Evolutionary conservation across 2,797 vertebrate species (phyloP).

Genomic region (Bucorvus abyssinicus): DNA sequence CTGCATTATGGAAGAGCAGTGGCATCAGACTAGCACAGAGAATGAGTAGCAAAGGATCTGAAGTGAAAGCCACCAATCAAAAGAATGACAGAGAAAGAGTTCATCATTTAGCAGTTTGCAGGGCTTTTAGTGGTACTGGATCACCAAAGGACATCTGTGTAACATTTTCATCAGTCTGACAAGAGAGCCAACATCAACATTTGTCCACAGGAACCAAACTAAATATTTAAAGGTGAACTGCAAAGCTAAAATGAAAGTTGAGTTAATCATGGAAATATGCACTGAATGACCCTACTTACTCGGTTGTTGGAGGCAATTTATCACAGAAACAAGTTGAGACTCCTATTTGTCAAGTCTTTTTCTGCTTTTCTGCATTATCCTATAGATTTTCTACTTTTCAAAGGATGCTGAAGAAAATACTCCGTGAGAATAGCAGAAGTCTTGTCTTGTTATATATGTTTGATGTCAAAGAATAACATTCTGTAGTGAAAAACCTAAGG

Average conservation of each 20-base stretch:
- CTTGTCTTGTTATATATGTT: background rate
- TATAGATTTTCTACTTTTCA: background rate
- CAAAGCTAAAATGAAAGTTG: constrained; percentile 64
- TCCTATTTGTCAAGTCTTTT: constrained; percentile 30
- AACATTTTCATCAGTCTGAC: constrained; percentile 68
- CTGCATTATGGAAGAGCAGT: background rate
- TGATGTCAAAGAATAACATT: background rate
- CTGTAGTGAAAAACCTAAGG: background rate
- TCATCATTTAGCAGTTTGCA: constrained; percentile 63
- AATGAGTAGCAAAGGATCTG: background rate
- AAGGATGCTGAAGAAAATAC: background rate
- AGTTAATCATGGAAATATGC: constrained; percentile 69
- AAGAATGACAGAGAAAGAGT: constrained; percentile 47
- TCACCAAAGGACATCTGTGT: constrained; percentile 71
- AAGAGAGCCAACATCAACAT: constrained; percentile 69
- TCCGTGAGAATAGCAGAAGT: background rate
- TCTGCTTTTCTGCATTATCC: constrained; percentile 5
- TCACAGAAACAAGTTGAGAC: constrained; percentile 38
- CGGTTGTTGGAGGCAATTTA: constrained; percentile 47
- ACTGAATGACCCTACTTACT: constrained; percentile 55
- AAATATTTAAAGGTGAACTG: constrained; percentile 73
- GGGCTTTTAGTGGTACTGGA: constrained; percentile 42
- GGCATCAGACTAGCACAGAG: background rate
- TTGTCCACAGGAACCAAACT: constrained; percentile 68
- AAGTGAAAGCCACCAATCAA: constrained; percentile 22